Evolutionary conservation across 2,797 vertebrate species (phyloP).

Genomic region (Hylomyscus alleni): DNA sequence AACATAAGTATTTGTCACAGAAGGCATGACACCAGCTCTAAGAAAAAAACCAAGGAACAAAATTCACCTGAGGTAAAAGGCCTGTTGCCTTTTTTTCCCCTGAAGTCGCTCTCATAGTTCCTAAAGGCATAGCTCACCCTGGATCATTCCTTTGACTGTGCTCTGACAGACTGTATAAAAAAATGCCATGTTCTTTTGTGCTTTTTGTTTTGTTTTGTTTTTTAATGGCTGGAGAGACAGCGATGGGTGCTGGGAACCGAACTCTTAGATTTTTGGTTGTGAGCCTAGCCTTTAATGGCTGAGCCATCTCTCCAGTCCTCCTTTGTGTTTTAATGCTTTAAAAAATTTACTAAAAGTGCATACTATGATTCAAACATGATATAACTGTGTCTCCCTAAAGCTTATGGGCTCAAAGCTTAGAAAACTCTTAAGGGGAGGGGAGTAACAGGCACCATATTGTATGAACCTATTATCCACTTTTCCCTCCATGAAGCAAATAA

Average conservation of each 20-base stretch:
- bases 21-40: neutral
- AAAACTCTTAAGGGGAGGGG: fast-evolving
- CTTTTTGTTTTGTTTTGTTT: too few species aligned
- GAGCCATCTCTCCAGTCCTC: too few species aligned
- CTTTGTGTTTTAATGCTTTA: neutral
- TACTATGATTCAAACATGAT: neutral
- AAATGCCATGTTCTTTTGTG: neutral
- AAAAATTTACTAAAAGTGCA: neutral
- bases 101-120: neutral
- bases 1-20: neutral
- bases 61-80: neutral
- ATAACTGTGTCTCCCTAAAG: neutral
- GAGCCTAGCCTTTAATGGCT: too few species aligned
- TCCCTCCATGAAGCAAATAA: neutral
- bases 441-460: neutral
- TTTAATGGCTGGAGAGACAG: too few species aligned
- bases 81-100: neutral
- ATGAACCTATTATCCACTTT: neutral
- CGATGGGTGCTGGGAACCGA: too few species aligned
- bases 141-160: neutral
- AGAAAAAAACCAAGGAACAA: neutral
- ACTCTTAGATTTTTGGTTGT: too few species aligned
- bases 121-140: neutral
- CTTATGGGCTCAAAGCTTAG: neutral
- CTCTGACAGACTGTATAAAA: neutral